A percentile compares a stretch with the other conserved stretches of the same genome.
Conservation (phyloP, 2,888 invertebrate genomes). For the Zele albiditarsus region DNA sequence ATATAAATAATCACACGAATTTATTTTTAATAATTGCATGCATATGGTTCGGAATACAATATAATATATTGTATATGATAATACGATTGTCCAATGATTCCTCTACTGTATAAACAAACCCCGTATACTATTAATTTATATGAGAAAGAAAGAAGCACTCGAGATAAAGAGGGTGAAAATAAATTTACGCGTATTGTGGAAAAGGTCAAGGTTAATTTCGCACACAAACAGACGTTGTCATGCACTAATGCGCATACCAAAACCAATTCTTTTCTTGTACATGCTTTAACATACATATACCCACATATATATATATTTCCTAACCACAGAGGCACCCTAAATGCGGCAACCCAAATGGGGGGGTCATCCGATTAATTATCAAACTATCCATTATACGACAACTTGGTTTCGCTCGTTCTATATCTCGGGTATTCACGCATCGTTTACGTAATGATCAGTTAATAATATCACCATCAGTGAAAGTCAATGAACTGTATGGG, state of each 20-base stretch:
- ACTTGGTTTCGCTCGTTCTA: slow-evolving; percentile 15
- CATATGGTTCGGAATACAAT: too few species aligned
- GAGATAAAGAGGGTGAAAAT: slow-evolving; percentile 43
- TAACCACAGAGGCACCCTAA: slow-evolving; percentile 25
- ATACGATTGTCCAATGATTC: too few species aligned
- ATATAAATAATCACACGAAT: too few species aligned
- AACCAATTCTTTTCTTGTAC: not conserved
- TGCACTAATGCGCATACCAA: not conserved
- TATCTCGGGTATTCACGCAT: slow-evolving; percentile 69
- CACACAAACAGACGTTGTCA: slow-evolving; percentile 38
- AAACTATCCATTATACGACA: slow-evolving; percentile 58
- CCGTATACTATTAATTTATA: too few species aligned
- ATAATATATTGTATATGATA: too few species aligned
- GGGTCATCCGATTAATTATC: slow-evolving; percentile 61
- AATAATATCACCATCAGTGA: slow-evolving; percentile 59
- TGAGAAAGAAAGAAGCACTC: not conserved
- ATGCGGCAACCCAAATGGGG: slow-evolving; percentile 42
- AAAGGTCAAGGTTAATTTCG: slow-evolving; percentile 42
- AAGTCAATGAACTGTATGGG: slow-evolving; percentile 20
- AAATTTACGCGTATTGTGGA: slow-evolving; percentile 33
- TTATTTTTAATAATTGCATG: too few species aligned
- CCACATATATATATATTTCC: slow-evolving; percentile 17
- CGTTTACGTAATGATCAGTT: slow-evolving; percentile 65
- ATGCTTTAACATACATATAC: not conserved
- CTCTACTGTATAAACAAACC: too few species aligned